Evolutionary conservation across 2,113 vertebrate species (phyloP), one percentile per base, ranked within the genome.

Genomic region (Chamaea fasciata): DNA sequence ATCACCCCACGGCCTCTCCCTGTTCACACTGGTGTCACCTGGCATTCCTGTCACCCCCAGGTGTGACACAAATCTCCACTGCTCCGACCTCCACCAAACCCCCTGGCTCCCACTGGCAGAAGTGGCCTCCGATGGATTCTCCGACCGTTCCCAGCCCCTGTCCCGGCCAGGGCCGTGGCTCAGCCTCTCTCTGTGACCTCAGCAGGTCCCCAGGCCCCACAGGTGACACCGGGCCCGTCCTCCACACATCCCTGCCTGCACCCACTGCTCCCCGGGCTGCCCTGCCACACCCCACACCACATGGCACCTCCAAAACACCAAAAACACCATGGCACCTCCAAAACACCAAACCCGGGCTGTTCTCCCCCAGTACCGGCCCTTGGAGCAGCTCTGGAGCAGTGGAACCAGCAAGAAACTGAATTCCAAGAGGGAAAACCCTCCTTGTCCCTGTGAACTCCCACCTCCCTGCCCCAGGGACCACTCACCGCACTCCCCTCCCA

Each of bases 321-420:
- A 64, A 73, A 49, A 3, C 13, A 3, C 21, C 23, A 21, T 2
- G 2, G 20, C 22, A 41, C 31, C 31, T 78, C 55, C 17, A 7
- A 27, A 41, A 4, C 15, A 37, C 50, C 65, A 15, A 65, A 74
- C 7, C 71, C 50, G 13, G 37, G 19, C 37, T 63, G 8, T 37
- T 35, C 22, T 26, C 35, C 41, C 41, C 53, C 1, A 3, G 41
- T 6, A 1, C 27, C 3, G 18, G 26, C 63, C 68, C 56, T 12
- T 1, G 39, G 33, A 28, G 77, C 77, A 31, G 63, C 81, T 39
- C 33, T 3, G 64, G 35, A 44, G 87, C 55, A 11, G n/a, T 1
- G 0, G 42, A 3, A 11, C 42, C 4, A 6, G 33, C 2, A 0
- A 65, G 22, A 56, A 47, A 15, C 33, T 0, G 1, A n/a, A 67